Evolutionary conservation across 1,140 invertebrate genomes (phyloP).

Genomic region (Plodia interpunctella): DNA sequence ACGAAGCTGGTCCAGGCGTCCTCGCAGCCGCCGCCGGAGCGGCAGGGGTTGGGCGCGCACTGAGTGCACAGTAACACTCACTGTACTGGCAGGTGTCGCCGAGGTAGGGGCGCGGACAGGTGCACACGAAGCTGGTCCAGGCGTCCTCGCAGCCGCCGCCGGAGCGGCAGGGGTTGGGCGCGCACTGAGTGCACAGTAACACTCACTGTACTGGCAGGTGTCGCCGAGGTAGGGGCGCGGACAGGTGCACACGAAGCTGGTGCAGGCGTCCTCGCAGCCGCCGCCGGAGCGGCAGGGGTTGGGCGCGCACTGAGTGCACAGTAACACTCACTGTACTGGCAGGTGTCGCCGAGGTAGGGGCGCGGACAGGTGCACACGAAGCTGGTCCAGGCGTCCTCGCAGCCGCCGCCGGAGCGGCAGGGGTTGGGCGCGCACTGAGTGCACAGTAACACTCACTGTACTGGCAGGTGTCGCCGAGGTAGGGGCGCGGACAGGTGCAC

Average conservation of each 20-base stretch:
- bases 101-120: conserved; percentile 3
- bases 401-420: neutral
- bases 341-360: neutral
- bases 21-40: conserved; percentile 88
- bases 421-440: conserved; percentile 6
- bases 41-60: conserved; percentile 90
- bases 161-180: conserved; percentile 29
- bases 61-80: no score
- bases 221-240: neutral
- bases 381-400: conserved; percentile 6
- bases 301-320: neutral
- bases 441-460: neutral
- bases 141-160: conserved; percentile 83
- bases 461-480: neutral
- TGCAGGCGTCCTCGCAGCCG: neutral
- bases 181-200: no score
- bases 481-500: neutral
- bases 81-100: no score
- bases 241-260: conserved; percentile 2
- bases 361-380: neutral
- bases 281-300: neutral
- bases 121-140: conserved; percentile 67
- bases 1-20: conserved; percentile 90
- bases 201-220: conserved; percentile 2
- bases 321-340: neutral